These are phyloP conservation scores for Stegodyphus mimosarum DNA, from an alignment of 1,140 invertebrate species.

Conservation along the genomic window DNA sequence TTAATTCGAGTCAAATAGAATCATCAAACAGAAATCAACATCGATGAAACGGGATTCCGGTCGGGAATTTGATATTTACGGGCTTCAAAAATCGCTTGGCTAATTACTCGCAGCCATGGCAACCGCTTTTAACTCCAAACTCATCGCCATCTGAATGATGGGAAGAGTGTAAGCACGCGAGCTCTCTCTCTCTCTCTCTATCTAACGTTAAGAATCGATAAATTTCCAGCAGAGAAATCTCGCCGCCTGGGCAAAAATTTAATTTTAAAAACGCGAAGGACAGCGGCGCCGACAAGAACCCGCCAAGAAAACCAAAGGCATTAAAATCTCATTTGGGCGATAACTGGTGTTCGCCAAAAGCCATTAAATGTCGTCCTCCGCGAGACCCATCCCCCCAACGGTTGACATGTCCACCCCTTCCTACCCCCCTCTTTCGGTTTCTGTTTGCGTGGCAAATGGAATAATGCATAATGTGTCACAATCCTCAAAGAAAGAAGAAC, in stretches of 20 bases:
- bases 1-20: no score
- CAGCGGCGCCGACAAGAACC: neutral
- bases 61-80: no score
- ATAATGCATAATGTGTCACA: conserved; percentile 20
- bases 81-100: no score
- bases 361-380: conserved; percentile 30
- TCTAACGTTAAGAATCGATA: no score
- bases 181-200: no score
- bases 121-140: no score
- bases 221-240: no score
- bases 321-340: conserved; percentile 54
- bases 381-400: neutral
- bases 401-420: neutral
- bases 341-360: conserved; percentile 38
- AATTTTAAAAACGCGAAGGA: conserved; percentile 27
- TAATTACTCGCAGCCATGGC: no score
- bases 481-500: conserved; percentile 1
- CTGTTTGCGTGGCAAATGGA: conserved; percentile 33
- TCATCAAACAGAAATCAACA: no score
- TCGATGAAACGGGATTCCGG: no score
- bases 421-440: conserved; percentile 8
- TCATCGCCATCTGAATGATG: no score
- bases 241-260: conserved; percentile 15
- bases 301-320: conserved; percentile 29
- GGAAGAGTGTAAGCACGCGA: no score